Conservation (phyloP, 2,113 vertebrate species). For the Ornithorhynchus anatinus region DNA sequence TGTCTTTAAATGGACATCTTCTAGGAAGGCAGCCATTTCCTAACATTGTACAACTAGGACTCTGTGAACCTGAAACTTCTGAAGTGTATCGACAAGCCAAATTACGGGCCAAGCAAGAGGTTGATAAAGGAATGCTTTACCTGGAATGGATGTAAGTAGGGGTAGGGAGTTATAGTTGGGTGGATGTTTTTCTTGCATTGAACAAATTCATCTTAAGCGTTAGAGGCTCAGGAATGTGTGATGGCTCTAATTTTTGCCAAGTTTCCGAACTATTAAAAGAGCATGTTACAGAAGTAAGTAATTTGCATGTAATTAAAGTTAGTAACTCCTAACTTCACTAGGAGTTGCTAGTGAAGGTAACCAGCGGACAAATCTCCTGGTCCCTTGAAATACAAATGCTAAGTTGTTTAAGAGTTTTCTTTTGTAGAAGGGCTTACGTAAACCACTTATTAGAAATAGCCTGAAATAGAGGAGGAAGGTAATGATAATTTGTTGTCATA, state of each 20-base stretch:
- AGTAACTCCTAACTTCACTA: too few species aligned
- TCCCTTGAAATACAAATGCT: too few species aligned
- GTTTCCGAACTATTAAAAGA: too few species aligned
- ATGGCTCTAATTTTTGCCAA: conserved; percentile 33
- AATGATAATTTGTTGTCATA: too few species aligned
- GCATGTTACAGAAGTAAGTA: too few species aligned
- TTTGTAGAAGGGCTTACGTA: too few species aligned
- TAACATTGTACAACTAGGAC: conserved; percentile 89
- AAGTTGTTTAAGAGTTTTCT: too few species aligned
- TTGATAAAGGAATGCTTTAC: conserved; percentile 78
- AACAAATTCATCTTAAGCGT: conserved; percentile 7
- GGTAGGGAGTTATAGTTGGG: neutral
- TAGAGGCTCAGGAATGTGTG: conserved; percentile 22
- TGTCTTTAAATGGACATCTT: conserved; percentile 91
- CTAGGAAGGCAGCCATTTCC: conserved; percentile 91
- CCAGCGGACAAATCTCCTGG: too few species aligned
- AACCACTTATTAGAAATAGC: too few species aligned
- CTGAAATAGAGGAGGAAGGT: too few species aligned
- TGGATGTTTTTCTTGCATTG: conserved; percentile 15
- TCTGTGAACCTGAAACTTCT: conserved; percentile 85
- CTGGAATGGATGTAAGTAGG: conserved; percentile 90
- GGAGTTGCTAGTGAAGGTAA: too few species aligned
- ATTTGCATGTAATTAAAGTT: too few species aligned
- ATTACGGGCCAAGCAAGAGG: conserved; percentile 73
- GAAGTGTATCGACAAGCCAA: conserved; percentile 89